Conservation (phyloP, 2,888 invertebrate species). For the Dolichomitus sp. region DNA sequence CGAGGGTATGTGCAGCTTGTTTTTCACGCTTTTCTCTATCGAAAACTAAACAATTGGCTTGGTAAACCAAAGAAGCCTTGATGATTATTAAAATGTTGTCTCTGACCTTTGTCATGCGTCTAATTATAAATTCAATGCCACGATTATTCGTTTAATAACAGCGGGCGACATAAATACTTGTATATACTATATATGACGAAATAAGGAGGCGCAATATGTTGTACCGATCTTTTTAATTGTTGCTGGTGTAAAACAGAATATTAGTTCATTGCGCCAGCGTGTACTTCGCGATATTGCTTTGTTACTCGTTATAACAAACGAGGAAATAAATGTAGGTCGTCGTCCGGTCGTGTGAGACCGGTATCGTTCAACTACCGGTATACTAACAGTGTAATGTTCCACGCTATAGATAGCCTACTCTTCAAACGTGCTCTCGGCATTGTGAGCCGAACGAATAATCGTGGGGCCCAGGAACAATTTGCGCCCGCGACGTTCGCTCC, state of each 20-base stretch:
- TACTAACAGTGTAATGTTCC: slow-evolving; percentile 2
- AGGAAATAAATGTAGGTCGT: slow-evolving; percentile 24
- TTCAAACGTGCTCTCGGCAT: slow-evolving; percentile 13
- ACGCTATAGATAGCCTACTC: slow-evolving; percentile 14
- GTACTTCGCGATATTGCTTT: not conserved
- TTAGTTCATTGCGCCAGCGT: not conserved
- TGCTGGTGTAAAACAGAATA: not conserved
- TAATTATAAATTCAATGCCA: slow-evolving; percentile 37
- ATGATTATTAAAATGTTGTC: slow-evolving; percentile 24
- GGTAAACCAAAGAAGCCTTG: not conserved
- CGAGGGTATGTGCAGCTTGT: not conserved
- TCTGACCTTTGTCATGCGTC: slow-evolving; percentile 12
- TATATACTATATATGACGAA: not conserved
- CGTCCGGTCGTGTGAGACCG: slow-evolving; percentile 12
- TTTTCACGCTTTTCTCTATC: slow-evolving; percentile 5
- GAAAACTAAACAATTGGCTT: slow-evolving; percentile 6
- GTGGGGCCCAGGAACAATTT: not conserved
- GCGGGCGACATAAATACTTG: not conserved
- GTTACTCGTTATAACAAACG: not conserved
- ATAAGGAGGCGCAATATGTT: not conserved
- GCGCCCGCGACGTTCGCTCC: not conserved
- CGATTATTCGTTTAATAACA: slow-evolving; percentile 2
- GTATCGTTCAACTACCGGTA: slow-evolving; percentile 19
- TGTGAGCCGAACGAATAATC: slow-evolving; percentile 3
- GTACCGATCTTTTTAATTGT: not conserved